Evolutionary conservation across 2,113 vertebrate genomes (phyloP).

Genomic region (Triplophysa tibetana): DNA sequence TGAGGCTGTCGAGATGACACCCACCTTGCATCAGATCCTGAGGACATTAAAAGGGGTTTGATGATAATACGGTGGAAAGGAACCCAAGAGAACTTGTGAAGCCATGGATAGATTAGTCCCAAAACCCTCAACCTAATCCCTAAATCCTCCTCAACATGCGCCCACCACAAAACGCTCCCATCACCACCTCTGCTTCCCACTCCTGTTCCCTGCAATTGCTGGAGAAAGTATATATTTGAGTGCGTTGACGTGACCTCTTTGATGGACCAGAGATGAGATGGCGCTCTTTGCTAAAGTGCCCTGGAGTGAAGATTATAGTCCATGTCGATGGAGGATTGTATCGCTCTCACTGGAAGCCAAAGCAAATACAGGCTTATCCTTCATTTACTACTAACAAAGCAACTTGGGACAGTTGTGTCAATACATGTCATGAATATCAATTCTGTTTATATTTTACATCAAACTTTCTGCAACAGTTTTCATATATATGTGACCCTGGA

Average conservation of each 20-base stretch:
- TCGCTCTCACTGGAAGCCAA: neutral
- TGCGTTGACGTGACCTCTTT: slow-evolving; percentile 18
- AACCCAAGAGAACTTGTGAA: neutral
- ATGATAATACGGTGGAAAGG: slow-evolving; percentile 8
- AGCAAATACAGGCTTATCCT: neutral
- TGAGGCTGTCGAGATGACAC: neutral
- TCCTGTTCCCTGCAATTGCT: neutral
- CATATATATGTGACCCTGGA: no score
- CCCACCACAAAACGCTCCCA: slow-evolving; percentile 23
- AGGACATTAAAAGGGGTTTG: neutral
- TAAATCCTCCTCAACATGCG: slow-evolving; percentile 11
- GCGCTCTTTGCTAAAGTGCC: slow-evolving; percentile 25
- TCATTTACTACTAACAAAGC: neutral
- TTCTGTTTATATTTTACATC: no score
- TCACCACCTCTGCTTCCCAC: neutral
- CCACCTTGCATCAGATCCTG: neutral
- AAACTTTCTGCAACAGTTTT: no score
- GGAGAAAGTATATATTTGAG: neutral
- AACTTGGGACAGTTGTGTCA: neutral
- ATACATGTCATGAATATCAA: no score
- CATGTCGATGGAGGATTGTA: neutral
- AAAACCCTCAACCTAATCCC: slow-evolving; percentile 31
- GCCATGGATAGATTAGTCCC: slow-evolving; percentile 15
- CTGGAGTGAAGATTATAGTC: neutral
- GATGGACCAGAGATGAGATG: slow-evolving; percentile 12